Evolutionary conservation across 1,140 invertebrate species (phyloP), one percentile per base, ranked within the genome.

Genomic region (Batillaria attramentaria): DNA sequence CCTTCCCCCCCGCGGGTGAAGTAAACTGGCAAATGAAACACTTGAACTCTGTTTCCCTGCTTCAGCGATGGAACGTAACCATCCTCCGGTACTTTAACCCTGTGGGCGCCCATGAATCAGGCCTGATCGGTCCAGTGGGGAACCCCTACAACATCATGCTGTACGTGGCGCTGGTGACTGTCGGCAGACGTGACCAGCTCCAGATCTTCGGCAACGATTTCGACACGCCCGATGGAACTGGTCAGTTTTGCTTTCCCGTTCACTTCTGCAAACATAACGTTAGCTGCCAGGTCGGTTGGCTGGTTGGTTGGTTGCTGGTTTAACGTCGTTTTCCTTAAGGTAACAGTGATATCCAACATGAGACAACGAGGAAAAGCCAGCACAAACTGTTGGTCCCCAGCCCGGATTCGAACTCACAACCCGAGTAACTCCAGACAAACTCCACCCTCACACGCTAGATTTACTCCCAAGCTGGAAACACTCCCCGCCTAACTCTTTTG

Each of bases 21-120:
- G n/a, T n/a, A n/a, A n/a, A n/a, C n/a, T n/a, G n/a, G n/a, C n/a
- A n/a, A 33, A 10, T 16, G 62, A 65, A 65, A 33, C 10, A 65
- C 31, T 33, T 16, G 16, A 10, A 33, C 18, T 41, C 66, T 20
- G 41, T 24, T 70, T 65, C 33, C 46, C 78, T 37, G 42, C 92
- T 92, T 37, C 86, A 97, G 95, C 93, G 93, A 86, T 98, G 96
- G 96, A 97, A 97, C 88, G 95, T 97, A 60, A 94, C 97, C 85
- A 95, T 97, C 0, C 91, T 99, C 5, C 94, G 98, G 43, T 99
- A 99, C 90, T 99, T 99, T 90, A 99, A 99, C 93, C 99, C 99
- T 10, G 97, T 99, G 62, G 99, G 99, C 3, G 97, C 98, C 24
- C 98, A 99, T 93, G 93, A 94, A 54, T 92, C 91, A 70, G 98